Evolutionary conservation across 2,888 invertebrate genomes (phyloP), one percentile per base, ranked within the genome.

Genomic region (Plusia festucae): DNA sequence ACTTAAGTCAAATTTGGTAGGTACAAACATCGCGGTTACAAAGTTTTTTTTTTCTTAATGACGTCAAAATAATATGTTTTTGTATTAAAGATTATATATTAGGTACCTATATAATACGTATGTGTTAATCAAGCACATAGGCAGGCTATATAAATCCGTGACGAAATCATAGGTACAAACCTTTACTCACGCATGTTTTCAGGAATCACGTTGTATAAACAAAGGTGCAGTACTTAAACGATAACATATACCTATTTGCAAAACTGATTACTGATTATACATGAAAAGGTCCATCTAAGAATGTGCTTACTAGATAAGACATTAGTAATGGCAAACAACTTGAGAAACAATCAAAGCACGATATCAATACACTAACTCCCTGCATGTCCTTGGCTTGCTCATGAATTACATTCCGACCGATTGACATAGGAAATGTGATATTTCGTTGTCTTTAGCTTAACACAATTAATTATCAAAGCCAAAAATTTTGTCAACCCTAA

Each of bases 201-300:
- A 18, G 46, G 46, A 11, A 20, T 49, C 20, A n/a, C 11, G 20
- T 4, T 20, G 18, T 49, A 16, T 49, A 49, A 49, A 49, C 46
- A 49, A 49, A 49, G 46, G 46, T 49, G 46, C n/a, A n/a, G n/a
- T n/a, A n/a, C n/a, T n/a, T 49, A 49, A 9, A 49, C 20, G 18
- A 49, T 49, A 49, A 20, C 46, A 20, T 11, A 20, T 49, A 49
- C n/a, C n/a, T n/a, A n/a, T 49, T 49, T 49, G 46, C 46, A 18
- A 49, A 20, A 49, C 20, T 49, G 46, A 49, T 49, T 49, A 49
- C 11, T 16, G n/a, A n/a, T n/a, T n/a, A n/a, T n/a, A n/a, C n/a
- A n/a, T n/a, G n/a, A 49, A 49, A 49, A 49, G 20, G 20, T 49
- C 18, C 20, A 49, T 11, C 46, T 49, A 49, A 49, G 46, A 49